These are phyloP conservation scores for Drosophila subquinaria DNA, from an alignment of 2,888 invertebrate genomes.

Conservation along the genomic window DNA sequence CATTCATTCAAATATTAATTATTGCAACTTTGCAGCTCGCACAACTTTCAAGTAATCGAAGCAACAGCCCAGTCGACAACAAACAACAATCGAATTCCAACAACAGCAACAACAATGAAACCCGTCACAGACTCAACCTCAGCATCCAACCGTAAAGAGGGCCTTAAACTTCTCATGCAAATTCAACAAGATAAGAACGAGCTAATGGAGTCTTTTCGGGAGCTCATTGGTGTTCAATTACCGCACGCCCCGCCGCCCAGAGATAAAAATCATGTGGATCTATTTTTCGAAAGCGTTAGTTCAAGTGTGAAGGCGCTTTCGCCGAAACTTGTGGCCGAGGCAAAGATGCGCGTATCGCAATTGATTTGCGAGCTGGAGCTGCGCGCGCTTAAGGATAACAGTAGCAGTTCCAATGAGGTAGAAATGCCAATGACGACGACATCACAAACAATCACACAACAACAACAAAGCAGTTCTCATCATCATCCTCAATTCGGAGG, in stretches of 20 bases:
- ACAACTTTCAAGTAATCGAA: constrained; percentile 25
- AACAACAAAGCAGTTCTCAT: constrained; percentile 10
- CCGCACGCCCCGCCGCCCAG: constrained; percentile 42
- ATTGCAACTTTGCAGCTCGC: constrained; percentile 21
- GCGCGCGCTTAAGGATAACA: constrained; percentile 59
- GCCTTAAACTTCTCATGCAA: constrained; percentile 54
- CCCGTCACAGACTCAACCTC: background rate
- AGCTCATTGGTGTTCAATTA: constrained; percentile 75
- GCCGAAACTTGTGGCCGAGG: constrained; percentile 71
- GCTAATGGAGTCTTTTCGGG: constrained; percentile 83
- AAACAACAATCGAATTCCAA: background rate
- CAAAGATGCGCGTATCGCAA: constrained; percentile 77
- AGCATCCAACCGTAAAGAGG: constrained; percentile 36
- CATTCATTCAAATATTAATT: background rate
- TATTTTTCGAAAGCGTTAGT: constrained; percentile 76
- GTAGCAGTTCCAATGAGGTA: constrained; percentile 30
- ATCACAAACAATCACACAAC: constrained; percentile 2
- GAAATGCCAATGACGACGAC: constrained; percentile 3
- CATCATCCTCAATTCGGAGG: constrained; percentile 29
- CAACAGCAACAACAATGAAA: constrained; percentile 12
- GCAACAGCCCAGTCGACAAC: constrained; percentile 5
- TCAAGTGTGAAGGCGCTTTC: constrained; percentile 75
- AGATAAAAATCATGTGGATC: constrained; percentile 80
- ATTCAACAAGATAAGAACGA: constrained; percentile 78
- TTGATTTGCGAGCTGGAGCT: constrained; percentile 70